Evolutionary conservation across 2,888 invertebrate genomes (phyloP).

Genomic region (Parthenolecanium corni): DNA sequence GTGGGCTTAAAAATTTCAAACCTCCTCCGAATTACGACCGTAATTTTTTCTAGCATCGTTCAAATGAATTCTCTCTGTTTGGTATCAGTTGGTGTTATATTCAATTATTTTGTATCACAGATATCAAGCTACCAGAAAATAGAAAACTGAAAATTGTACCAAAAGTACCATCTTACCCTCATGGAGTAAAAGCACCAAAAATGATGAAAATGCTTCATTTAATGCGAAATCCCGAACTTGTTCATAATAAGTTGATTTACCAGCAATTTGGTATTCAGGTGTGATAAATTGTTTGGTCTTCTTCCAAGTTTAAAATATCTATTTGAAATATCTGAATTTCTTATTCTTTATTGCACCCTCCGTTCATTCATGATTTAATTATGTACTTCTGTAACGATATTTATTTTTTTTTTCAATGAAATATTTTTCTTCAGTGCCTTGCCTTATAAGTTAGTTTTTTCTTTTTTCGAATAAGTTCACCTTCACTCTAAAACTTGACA

Average conservation of each 20-base stretch:
- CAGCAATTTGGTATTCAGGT: slow-evolving; percentile 90
- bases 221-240: slow-evolving; percentile 79
- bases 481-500: too few relatives aligned
- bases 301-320: too few relatives aligned
- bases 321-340: too few relatives aligned
- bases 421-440: background rate
- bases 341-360: too few relatives aligned
- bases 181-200: slow-evolving; percentile 57
- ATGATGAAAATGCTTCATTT: slow-evolving; percentile 71
- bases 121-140: slow-evolving; percentile 60
- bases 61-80: background rate
- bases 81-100: background rate
- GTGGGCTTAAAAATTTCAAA: slow-evolving; percentile 30
- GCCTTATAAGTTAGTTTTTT: background rate
- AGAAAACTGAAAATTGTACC: slow-evolving; percentile 57
- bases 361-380: too few relatives aligned
- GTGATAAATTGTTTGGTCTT: too few relatives aligned
- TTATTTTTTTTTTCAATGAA: background rate
- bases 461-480: too few relatives aligned
- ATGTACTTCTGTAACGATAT: too few relatives aligned
- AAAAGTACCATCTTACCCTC: slow-evolving; percentile 57
- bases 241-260: slow-evolving; percentile 75
- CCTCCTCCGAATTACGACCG: slow-evolving; percentile 29
- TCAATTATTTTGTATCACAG: slow-evolving; percentile 40
- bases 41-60: background rate